Percentiles rank a stretch among this genome's conserved stretches.
phyloP scores from a whole-genome alignment of 2,888 invertebrate species.

The Meghimatium bilineatum region DNA sequence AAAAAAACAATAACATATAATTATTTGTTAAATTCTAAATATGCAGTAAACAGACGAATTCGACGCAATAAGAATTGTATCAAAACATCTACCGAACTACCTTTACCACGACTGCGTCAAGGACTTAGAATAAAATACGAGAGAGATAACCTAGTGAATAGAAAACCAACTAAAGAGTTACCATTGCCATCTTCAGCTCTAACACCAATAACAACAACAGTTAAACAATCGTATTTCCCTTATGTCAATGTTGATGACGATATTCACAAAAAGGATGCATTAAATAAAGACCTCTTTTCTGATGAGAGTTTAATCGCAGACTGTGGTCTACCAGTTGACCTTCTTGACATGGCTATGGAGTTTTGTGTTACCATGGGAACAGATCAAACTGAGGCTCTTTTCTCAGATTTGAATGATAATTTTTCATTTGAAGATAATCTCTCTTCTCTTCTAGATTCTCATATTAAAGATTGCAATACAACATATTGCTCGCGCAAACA shows the following conservation, averaged over 20 bases:
- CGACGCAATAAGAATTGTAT: not conserved
- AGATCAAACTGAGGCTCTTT: slow-evolving; percentile 25
- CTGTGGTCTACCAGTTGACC: slow-evolving; percentile 50
- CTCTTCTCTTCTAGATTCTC: slow-evolving; percentile 23
- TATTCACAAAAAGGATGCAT: not conserved
- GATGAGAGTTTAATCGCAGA: not conserved
- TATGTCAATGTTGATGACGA: not conserved
- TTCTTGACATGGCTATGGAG: slow-evolving; percentile 55
- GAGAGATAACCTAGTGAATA: not conserved
- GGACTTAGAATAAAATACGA: not conserved
- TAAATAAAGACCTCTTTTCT: not conserved
- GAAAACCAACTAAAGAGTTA: slow-evolving; percentile 31
- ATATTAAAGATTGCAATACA: not conserved
- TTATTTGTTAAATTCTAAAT: not conserved
- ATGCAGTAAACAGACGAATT: not conserved
- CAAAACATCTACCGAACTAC: slow-evolving; percentile 26
- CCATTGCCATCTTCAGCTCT: slow-evolving; percentile 19
- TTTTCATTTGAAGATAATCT: slow-evolving; percentile 33
- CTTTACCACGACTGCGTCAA: slow-evolving; percentile 15
- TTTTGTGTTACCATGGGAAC: slow-evolving; percentile 50
- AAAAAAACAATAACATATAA: not conserved
- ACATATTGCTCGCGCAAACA: not conserved
- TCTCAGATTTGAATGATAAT: slow-evolving; percentile 33
- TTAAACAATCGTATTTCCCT: no score
- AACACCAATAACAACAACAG: not conserved